Conservation (phyloP, 2,888 invertebrate species). For the Trichopria drosophilae region DNA sequence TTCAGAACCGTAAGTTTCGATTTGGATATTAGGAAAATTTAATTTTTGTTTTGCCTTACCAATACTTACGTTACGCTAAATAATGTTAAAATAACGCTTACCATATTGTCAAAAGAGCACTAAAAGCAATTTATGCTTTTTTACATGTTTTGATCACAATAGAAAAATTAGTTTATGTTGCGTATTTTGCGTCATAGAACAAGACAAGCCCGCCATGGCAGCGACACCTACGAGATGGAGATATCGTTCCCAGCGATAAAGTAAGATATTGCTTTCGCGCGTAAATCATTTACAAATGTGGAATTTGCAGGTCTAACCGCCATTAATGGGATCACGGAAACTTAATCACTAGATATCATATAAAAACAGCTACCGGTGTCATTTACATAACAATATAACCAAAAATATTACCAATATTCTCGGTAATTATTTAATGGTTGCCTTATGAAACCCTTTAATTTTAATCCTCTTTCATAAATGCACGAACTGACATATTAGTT, state of each 20-base stretch:
- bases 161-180: conserved; percentile 8
- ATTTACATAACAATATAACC: too few relatives aligned
- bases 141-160: conserved; percentile 59
- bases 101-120: conserved; percentile 12
- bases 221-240: conserved; percentile 88
- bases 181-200: conserved; percentile 59
- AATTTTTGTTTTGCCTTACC: conserved; percentile 8
- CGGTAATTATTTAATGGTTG: too few relatives aligned
- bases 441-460: too few relatives aligned
- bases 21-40: conserved; percentile 7
- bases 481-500: too few relatives aligned
- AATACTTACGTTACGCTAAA: conserved; percentile 4
- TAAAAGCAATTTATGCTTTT: conserved; percentile 44
- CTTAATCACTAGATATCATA: too few relatives aligned
- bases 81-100: background rate
- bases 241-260: conserved; percentile 90
- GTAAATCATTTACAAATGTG: conserved; percentile 9
- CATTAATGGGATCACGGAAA: conserved; percentile 29
- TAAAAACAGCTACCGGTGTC: too few relatives aligned
- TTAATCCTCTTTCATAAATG: too few relatives aligned
- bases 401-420: too few relatives aligned
- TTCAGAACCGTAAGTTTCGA: conserved; percentile 84
- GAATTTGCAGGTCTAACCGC: conserved; percentile 31
- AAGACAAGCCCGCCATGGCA: conserved; percentile 83
- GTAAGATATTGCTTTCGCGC: conserved; percentile 63